A percentile compares a stretch with the other conserved stretches of the same genome.
Evolutionary conservation across 1,140 invertebrate genomes (phyloP).

Genomic region (Neodiprion virginianus): DNA sequence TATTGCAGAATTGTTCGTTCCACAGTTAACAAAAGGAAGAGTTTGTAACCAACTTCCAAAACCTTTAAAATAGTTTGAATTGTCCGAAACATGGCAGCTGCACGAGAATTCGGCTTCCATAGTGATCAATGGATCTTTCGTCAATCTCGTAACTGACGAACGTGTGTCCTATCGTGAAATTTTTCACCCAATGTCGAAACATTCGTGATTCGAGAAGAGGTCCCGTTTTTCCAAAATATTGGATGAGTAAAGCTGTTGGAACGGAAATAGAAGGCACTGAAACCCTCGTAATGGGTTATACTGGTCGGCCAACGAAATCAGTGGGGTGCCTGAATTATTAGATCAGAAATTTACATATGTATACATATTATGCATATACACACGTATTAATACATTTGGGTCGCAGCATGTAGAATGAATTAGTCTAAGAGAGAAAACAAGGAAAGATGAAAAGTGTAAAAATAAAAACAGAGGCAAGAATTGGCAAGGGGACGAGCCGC

Average conservation of each 20-base stretch:
- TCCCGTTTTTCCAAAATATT: background rate
- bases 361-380: background rate
- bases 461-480: conserved; percentile 3
- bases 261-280: conserved; percentile 1
- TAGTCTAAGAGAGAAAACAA: conserved; percentile 3
- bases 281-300: background rate
- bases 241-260: background rate
- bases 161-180: background rate
- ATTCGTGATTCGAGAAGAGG: background rate
- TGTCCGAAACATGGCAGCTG: too few relatives aligned
- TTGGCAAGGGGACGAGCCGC: background rate
- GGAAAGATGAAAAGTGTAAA: conserved; percentile 5
- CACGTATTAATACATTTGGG: background rate
- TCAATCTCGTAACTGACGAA: too few relatives aligned
- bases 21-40: too few relatives aligned
- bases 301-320: background rate
- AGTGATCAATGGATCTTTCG: too few relatives aligned
- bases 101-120: too few relatives aligned
- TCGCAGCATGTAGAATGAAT: background rate
- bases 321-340: background rate
- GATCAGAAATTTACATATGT: background rate
- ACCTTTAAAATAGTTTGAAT: too few relatives aligned
- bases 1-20: too few relatives aligned
- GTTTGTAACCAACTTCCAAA: too few relatives aligned
- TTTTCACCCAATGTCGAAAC: background rate